Evolutionary conservation across 2,797 vertebrate species (phyloP).

Genomic region (Typhlichthys eigenmanni): DNA sequence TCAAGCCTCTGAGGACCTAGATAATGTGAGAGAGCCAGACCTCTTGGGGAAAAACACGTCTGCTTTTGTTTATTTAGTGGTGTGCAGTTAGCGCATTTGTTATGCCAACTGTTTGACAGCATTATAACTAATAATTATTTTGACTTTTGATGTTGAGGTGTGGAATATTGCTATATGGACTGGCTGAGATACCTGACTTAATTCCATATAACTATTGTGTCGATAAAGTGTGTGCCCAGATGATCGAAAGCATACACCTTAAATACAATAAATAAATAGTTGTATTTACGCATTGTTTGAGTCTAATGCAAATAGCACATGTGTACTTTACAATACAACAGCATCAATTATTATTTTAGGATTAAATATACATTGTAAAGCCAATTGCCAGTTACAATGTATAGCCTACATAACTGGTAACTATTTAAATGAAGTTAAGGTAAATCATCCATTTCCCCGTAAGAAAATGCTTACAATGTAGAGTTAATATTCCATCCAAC

Average conservation of each 20-base stretch:
- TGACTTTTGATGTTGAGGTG: background rate
- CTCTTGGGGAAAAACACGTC: slow-evolving; percentile 12
- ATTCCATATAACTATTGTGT: too few relatives aligned
- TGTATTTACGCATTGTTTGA: too few relatives aligned
- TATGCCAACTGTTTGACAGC: background rate
- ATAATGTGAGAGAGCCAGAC: slow-evolving; percentile 28
- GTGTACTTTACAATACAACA: too few relatives aligned
- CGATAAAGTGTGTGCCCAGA: too few relatives aligned
- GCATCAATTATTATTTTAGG: too few relatives aligned
- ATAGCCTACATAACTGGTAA: background rate
- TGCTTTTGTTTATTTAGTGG: slow-evolving; percentile 34
- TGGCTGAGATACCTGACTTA: too few relatives aligned
- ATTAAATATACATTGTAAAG: background rate
- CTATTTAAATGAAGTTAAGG: slow-evolving; percentile 2
- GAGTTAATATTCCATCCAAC: slow-evolving; percentile 54
- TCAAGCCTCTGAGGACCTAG: slow-evolving; percentile 25
- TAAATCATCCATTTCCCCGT: slow-evolving; percentile 49
- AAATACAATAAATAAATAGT: too few relatives aligned
- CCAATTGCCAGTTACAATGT: background rate
- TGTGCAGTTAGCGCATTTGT: background rate
- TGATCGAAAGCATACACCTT: too few relatives aligned
- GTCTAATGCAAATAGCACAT: too few relatives aligned
- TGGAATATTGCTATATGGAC: too few relatives aligned
- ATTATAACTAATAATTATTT: background rate
- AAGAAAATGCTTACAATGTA: background rate